These are phyloP conservation scores for Enteromius anoplus DNA, from an alignment of 2,797 vertebrate genomes.

Conservation along the genomic window DNA sequence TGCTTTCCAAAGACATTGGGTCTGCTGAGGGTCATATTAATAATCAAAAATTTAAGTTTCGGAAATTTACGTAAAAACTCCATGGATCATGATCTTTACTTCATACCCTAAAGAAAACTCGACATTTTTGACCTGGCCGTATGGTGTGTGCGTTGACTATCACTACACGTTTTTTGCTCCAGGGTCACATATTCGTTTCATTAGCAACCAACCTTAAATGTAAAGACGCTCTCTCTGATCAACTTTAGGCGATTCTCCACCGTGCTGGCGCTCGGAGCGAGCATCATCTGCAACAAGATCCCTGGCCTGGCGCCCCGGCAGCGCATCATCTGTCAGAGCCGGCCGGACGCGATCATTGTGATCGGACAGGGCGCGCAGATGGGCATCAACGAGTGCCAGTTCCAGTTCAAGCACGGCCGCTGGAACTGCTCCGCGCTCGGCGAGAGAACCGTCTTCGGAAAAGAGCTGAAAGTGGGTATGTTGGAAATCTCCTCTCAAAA, in stretches of 20 bases:
- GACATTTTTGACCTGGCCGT: background rate
- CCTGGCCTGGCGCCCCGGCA: slow-evolving; percentile 96
- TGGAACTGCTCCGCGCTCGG: slow-evolving; percentile 99
- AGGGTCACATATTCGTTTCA: background rate
- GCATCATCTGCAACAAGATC: slow-evolving; percentile 99
- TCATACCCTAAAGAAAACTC: background rate
- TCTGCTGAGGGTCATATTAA: background rate
- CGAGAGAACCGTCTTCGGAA: slow-evolving; percentile 97
- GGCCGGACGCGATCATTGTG: slow-evolving; percentile 98
- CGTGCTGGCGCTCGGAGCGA: slow-evolving; percentile 96
- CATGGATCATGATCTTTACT: background rate
- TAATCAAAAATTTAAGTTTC: background rate
- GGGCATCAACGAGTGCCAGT: slow-evolving; percentile 99
- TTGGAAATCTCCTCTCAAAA: slow-evolving; percentile 66
- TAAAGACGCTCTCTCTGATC: background rate
- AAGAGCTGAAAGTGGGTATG: slow-evolving; percentile 99
- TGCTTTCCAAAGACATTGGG: background rate
- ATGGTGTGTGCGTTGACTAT: background rate
- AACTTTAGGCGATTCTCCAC: slow-evolving; percentile 91
- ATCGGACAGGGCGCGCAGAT: slow-evolving; percentile 98
- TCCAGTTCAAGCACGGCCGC: slow-evolving; percentile 95
- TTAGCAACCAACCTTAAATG: background rate
- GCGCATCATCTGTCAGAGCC: slow-evolving; percentile 98
- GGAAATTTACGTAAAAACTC: background rate
- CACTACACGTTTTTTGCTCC: background rate